Evolutionary conservation across 1,140 invertebrate species (phyloP).

Genomic region (Ridgeia piscesae): DNA sequence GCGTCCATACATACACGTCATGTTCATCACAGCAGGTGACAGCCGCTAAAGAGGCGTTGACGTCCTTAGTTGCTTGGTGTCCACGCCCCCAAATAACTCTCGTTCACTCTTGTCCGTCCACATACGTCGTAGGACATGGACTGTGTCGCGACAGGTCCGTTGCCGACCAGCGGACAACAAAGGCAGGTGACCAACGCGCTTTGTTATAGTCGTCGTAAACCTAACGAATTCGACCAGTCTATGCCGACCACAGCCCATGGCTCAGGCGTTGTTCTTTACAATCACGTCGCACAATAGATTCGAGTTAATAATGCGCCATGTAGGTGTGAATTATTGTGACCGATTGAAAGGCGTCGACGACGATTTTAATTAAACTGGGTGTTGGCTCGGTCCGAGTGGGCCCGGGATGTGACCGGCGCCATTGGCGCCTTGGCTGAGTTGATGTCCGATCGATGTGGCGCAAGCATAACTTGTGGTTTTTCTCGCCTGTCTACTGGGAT

Average conservation of each 20-base stretch:
- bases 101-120: neutral
- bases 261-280: neutral
- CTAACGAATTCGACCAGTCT: neutral
- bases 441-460: neutral
- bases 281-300: neutral
- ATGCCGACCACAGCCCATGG: neutral
- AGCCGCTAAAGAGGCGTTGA: neutral
- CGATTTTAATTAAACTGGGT: neutral
- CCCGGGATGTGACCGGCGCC: neutral
- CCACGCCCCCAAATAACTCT: neutral
- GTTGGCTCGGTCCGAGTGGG: neutral
- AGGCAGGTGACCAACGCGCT: neutral
- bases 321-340: conserved; percentile 5
- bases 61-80: no score
- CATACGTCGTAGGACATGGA: neutral
- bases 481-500: neutral
- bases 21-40: neutral
- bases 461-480: neutral
- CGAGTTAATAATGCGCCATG: neutral
- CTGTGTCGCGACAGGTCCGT: neutral
- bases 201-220: neutral
- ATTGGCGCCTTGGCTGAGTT: neutral
- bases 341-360: neutral
- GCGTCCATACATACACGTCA: neutral
- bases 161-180: neutral